Conservation (phyloP, 2,797 vertebrate genomes). For the Calcarius lapponicus region DNA sequence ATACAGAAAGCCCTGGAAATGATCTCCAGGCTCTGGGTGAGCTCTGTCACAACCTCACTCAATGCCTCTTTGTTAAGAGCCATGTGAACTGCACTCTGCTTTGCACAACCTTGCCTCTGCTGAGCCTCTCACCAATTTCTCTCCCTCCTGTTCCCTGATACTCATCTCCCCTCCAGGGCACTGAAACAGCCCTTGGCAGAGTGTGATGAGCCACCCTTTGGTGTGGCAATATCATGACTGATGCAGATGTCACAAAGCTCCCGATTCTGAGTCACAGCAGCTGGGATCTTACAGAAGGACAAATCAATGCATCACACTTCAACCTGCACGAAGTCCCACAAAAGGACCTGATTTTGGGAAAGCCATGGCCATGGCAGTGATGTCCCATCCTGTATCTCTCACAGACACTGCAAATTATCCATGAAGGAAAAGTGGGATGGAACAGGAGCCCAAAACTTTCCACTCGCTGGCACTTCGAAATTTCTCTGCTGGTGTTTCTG, state of each 20-base stretch:
- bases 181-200: slow-evolving; percentile 53
- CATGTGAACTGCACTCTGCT: slow-evolving; percentile 21
- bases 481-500: background rate
- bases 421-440: background rate
- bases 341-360: background rate
- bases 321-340: background rate
- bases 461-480: background rate
- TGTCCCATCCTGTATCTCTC: fast-evolving
- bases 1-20: slow-evolving; percentile 14
- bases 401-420: background rate
- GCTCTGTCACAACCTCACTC: slow-evolving; percentile 48
- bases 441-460: background rate
- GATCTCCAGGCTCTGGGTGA: slow-evolving; percentile 13
- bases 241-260: background rate
- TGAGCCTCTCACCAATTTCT: background rate
- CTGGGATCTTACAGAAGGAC: background rate
- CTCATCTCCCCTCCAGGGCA: slow-evolving; percentile 52
- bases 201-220: background rate
- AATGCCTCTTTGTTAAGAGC: slow-evolving; percentile 58
- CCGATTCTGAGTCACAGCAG: background rate
- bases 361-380: background rate
- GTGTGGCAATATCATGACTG: slow-evolving; percentile 52
- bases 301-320: background rate
- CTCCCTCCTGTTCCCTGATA: slow-evolving; percentile 35
- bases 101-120: slow-evolving; percentile 57